Evolutionary conservation across 1,140 invertebrate genomes (phyloP).

Genomic region (Trichomalopsis sarcophagae): DNA sequence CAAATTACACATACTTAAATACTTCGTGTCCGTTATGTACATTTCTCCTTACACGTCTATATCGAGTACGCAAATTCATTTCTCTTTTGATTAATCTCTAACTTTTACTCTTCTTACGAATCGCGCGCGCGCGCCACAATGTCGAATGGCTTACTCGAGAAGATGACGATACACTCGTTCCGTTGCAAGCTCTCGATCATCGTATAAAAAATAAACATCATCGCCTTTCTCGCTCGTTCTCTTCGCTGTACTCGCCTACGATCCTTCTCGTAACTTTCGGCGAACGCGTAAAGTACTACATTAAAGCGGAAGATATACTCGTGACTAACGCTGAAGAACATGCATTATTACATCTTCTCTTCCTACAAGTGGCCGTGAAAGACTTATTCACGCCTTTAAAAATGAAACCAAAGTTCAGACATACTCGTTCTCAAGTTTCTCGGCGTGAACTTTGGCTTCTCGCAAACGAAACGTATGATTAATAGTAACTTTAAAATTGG

Average conservation of each 20-base stretch:
- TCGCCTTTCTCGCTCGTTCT: no score
- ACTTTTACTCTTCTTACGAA: neutral
- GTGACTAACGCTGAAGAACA: neutral
- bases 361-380: neutral
- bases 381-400: neutral
- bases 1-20: neutral
- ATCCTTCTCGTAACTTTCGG: no score
- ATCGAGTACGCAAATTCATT: neutral
- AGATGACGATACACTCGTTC: no score
- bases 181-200: no score
- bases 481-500: neutral
- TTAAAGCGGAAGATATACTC: no score
- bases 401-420: neutral
- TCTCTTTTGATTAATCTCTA: neutral
- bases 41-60: neutral
- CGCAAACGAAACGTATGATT: neutral
- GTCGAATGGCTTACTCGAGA: no score
- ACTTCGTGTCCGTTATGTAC: neutral
- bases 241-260: no score
- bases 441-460: neutral
- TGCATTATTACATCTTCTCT: no score
- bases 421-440: neutral
- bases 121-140: neutral
- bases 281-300: no score
- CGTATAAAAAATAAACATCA: no score